Base-by-base conservation (phyloP, 2,797 vertebrate genomes). In the Morus bassanus region DNA sequence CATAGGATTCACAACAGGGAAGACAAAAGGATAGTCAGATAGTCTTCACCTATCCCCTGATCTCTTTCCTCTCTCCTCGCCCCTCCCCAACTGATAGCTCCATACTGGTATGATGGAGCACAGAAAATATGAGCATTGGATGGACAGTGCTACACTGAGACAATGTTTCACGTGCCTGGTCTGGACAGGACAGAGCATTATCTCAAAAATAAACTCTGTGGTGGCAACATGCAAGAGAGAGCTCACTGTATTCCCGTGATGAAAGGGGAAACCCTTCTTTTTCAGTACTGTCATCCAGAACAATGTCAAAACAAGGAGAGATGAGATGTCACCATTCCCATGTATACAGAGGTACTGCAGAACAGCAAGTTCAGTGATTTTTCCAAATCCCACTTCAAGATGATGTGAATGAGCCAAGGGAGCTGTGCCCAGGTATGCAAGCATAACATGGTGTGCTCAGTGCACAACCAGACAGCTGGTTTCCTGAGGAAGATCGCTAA, bases 31-130 rank as follows among this genome's bases (percentile, higher is more conserved):
- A 14, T 48, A 69, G 27, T 39, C 18, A 53, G 31, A 65, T 28
- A 33, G 67, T 64, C 30, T 54, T 59, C 12, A 19, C 13, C 9
- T 51, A 28, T 18, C 25, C 11, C 45, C 89, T 68, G 16, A 35
- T 16, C 7, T n/a, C 16, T 2, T 79, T 46, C 17, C 14, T 92
- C 28, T 39, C 53, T 0, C 0, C 14, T 1, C 7, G 4, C 4
- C 43, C 17, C 16, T 45, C 18, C 7, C 4, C 31, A 82, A 0
- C 15, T 37, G 30, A 46, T 13, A 57, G 18, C 27, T 85, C 48
- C 18, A 37, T 1, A 1, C 8, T 84, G 69, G 30, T 7, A 30
- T 37, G 7, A 31, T 24, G 33, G 25, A 48, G 64, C 23, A 51
- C 16, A 45, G 41, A 27, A 96, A 76, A 65, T 9, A 57, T 24